A percentile compares a stretch with the other conserved stretches of the same genome.
Evolutionary conservation across 2,113 vertebrate genomes (phyloP).

Genomic region (Amblyopsis rosae): DNA sequence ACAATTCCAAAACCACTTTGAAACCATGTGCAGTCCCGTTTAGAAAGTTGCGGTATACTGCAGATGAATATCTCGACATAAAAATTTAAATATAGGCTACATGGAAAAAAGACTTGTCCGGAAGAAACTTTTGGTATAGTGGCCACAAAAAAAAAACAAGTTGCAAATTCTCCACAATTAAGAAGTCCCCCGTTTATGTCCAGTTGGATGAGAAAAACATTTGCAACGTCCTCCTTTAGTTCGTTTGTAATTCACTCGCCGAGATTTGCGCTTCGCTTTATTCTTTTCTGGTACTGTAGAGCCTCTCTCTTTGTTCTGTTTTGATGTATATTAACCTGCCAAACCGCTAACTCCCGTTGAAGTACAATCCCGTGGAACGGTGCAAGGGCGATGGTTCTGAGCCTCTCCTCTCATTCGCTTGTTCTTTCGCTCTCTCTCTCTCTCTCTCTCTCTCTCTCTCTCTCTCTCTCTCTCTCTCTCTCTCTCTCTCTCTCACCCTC

Average conservation of each 20-base stretch:
- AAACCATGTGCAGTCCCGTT: slow-evolving; percentile 71
- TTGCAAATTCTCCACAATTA: slow-evolving; percentile 63
- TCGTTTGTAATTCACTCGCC: slow-evolving; percentile 75
- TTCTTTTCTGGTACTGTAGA: slow-evolving; percentile 71
- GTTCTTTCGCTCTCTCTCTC: slow-evolving; percentile 55
- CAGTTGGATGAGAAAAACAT: slow-evolving; percentile 64
- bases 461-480: slow-evolving; percentile 58
- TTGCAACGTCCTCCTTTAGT: slow-evolving; percentile 61
- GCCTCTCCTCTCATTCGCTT: slow-evolving; percentile 65
- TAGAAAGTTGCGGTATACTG: slow-evolving; percentile 52
- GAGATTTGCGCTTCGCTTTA: slow-evolving; percentile 70
- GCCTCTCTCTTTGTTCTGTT: slow-evolving; percentile 82
- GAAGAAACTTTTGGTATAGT: slow-evolving; percentile 68
- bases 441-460: slow-evolving; percentile 61
- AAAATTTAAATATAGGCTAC: slow-evolving; percentile 48
- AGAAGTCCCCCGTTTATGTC: slow-evolving; percentile 67
- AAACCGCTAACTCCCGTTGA: slow-evolving; percentile 86
- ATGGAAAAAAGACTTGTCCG: slow-evolving; percentile 49
- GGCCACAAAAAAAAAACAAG: slow-evolving; percentile 43
- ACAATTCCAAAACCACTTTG: slow-evolving; percentile 67
- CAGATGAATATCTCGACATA: slow-evolving; percentile 40
- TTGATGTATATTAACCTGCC: slow-evolving; percentile 82
- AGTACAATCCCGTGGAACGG: slow-evolving; percentile 80
- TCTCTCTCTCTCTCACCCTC: slow-evolving; percentile 64
- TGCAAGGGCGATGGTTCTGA: slow-evolving; percentile 66